Conservation (phyloP, 2,797 vertebrate genomes). For the Sebastes glaucus region DNA sequence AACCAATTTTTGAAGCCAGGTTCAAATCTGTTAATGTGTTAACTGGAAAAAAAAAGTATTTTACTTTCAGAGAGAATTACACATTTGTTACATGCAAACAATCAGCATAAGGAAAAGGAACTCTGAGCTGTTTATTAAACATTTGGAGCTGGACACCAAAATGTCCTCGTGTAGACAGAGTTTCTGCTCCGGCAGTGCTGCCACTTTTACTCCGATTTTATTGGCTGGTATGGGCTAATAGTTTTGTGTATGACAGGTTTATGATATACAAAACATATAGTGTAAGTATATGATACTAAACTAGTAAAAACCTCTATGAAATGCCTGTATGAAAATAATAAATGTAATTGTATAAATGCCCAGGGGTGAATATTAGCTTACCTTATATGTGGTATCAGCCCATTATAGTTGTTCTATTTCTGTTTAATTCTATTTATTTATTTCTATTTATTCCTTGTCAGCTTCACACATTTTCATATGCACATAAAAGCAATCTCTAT, state of each 20-base stretch:
- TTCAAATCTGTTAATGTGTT: not conserved
- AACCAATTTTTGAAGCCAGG: not conserved
- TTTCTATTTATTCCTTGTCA: not conserved
- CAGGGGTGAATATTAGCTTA: not conserved
- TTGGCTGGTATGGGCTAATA: not conserved
- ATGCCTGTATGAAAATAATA: not conserved
- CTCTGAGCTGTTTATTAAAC: not conserved
- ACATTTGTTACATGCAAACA: not conserved
- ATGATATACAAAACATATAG: not conserved
- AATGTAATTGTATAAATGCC: not conserved
- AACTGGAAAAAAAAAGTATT: not conserved
- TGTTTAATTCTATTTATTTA: not conserved
- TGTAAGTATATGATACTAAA: not conserved
- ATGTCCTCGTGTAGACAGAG: not conserved
- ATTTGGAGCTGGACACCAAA: not conserved
- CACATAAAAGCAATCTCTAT: not conserved
- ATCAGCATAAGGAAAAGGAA: not conserved
- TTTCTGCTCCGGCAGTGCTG: not conserved
- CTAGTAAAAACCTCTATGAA: not conserved
- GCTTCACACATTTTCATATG: not conserved
- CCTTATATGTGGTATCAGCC: not conserved
- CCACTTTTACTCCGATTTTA: not conserved
- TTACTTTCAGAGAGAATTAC: not conserved
- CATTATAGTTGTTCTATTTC: not conserved
- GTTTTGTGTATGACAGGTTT: not conserved